These are phyloP conservation scores for Momotus momota DNA, from an alignment of 2,797 vertebrate species.

Conservation along the genomic window DNA sequence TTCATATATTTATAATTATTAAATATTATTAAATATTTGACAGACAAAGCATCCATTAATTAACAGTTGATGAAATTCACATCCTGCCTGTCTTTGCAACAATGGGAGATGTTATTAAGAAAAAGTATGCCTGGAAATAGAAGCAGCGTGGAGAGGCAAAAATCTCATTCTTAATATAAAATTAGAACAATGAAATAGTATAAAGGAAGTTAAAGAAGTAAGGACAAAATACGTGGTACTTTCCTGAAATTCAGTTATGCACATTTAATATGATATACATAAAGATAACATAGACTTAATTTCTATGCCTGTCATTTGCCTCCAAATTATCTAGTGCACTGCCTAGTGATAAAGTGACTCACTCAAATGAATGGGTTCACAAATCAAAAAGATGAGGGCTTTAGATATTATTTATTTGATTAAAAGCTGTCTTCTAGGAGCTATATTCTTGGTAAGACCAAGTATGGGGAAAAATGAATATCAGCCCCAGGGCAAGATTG, in stretches of 20 bases:
- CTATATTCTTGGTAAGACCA: neutral
- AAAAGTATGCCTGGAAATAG: neutral
- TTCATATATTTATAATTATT: neutral
- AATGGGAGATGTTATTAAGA: neutral
- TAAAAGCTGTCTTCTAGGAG: neutral
- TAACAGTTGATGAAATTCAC: neutral
- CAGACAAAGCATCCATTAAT: neutral
- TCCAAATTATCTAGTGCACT: neutral
- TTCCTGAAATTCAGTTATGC: neutral
- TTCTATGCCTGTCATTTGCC: neutral
- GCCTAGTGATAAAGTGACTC: neutral
- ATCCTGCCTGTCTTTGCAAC: neutral
- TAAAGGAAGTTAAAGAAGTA: neutral
- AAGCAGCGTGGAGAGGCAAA: neutral
- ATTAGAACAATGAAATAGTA: neutral
- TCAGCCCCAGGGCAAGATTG: neutral
- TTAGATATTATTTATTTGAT: neutral
- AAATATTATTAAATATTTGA: neutral
- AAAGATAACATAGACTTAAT: neutral
- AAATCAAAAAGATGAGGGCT: neutral
- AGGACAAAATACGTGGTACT: neutral
- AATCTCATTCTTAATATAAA: neutral
- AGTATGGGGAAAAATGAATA: neutral
- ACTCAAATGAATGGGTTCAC: fast-evolving
- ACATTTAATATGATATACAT: neutral